Conservation (phyloP, 2,888 invertebrate genomes). For the Morpho helenor region DNA sequence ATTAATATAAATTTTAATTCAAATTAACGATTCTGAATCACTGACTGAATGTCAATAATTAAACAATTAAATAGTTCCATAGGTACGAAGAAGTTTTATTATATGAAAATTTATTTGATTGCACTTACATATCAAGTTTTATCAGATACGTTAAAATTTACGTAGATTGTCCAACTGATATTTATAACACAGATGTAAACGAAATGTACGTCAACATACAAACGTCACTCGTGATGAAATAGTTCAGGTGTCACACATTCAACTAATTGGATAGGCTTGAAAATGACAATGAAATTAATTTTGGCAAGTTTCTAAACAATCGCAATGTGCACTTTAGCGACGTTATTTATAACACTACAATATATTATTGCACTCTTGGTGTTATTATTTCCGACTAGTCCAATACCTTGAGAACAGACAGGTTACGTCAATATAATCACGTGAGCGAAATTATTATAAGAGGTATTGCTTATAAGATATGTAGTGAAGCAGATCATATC, state of each 20-base stretch:
- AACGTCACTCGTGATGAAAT: slow-evolving; percentile 40
- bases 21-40: too few relatives aligned
- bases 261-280: slow-evolving; percentile 41
- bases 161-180: slow-evolving; percentile 8
- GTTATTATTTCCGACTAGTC: slow-evolving; percentile 23
- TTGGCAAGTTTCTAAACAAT: slow-evolving; percentile 48
- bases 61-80: neutral
- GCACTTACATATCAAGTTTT: neutral
- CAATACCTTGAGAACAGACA: slow-evolving; percentile 20
- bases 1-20: too few relatives aligned
- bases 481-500: slow-evolving; percentile 1
- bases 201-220: slow-evolving; percentile 10
- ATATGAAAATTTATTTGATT: too few relatives aligned
- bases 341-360: slow-evolving; percentile 27
- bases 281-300: slow-evolving; percentile 46
- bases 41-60: too few relatives aligned
- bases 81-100: too few relatives aligned
- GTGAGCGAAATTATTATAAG: slow-evolving; percentile 25
- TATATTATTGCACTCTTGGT: slow-evolving; percentile 26
- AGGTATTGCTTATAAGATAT: slow-evolving; percentile 2
- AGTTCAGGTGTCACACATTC: slow-evolving; percentile 40
- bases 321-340: slow-evolving; percentile 31
- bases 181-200: slow-evolving; percentile 10
- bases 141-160: neutral
- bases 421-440: slow-evolving; percentile 26